phyloP scores from a whole-genome alignment of 2,113 vertebrate genomes.

The Psittacus erithacus region DNA sequence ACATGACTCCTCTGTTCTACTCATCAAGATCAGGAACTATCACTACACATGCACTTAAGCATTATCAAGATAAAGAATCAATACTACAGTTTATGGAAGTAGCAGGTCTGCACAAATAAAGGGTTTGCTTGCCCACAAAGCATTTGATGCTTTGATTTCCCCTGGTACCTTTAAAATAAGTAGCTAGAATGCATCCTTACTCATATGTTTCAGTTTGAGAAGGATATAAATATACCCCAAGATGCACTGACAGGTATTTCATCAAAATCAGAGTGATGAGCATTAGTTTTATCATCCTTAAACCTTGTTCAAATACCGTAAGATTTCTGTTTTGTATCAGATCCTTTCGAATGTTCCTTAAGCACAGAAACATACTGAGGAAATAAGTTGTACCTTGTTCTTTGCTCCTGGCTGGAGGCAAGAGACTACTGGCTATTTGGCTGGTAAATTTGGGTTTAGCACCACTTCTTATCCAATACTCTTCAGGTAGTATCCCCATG shows the following conservation, averaged over 20 bases:
- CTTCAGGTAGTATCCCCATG: slow-evolving; percentile 43
- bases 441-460: slow-evolving; percentile 66
- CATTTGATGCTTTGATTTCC: not conserved
- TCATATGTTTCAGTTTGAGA: not conserved
- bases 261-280: not conserved
- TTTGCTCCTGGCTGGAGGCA: slow-evolving; percentile 23
- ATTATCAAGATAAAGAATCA: not conserved
- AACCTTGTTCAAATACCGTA: not conserved
- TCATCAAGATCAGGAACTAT: not conserved
- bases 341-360: not conserved
- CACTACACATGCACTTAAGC: not conserved
- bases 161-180: not conserved
- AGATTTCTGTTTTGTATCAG: not conserved
- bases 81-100: not conserved
- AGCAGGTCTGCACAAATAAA: not conserved
- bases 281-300: not conserved
- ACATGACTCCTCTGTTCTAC: not conserved
- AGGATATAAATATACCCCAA: not conserved
- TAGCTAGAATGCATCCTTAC: not conserved
- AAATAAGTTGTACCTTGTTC: slow-evolving; percentile 56
- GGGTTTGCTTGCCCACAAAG: not conserved
- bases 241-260: not conserved
- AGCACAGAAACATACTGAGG: not conserved
- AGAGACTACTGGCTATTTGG: slow-evolving; percentile 3
- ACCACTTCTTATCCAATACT: slow-evolving; percentile 72